phyloP scores from a whole-genome alignment of 2,888 invertebrate species.

The Diarsia rubi region DNA sequence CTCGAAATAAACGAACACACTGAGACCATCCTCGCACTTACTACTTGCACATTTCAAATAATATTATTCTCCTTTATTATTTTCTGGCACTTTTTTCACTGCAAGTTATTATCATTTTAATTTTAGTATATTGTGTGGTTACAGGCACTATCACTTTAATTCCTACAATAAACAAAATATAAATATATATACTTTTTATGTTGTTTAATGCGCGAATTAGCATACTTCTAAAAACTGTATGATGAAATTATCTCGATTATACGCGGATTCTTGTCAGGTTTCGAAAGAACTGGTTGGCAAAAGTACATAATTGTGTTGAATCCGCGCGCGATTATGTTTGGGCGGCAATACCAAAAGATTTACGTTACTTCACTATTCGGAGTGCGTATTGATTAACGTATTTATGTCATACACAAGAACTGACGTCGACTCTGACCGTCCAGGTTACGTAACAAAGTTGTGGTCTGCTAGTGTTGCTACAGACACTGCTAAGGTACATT shows the following conservation, averaged over 20 bases:
- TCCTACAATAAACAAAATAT: conserved; percentile 19
- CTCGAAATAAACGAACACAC: conserved; percentile 67
- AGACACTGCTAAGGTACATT: conserved; percentile 27
- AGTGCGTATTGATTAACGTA: conserved; percentile 24
- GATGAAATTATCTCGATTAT: conserved; percentile 33
- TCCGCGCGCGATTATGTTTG: conserved; percentile 53
- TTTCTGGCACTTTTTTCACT: conserved; percentile 63
- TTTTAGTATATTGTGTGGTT: conserved; percentile 43
- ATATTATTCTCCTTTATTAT: conserved; percentile 45
- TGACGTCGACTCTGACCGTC: conserved; percentile 31
- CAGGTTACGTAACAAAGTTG: conserved; percentile 21
- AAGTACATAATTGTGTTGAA: conserved; percentile 38
- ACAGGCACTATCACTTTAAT: conserved; percentile 35
- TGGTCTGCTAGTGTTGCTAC: conserved; percentile 5
- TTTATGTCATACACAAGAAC: conserved; percentile 44
- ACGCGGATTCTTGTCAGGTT: conserved; percentile 26
- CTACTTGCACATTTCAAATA: conserved; percentile 63
- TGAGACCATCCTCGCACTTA: conserved; percentile 71
- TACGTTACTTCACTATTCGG: conserved; percentile 22
- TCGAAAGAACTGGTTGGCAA: conserved; percentile 36
- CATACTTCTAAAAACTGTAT: conserved; percentile 36
- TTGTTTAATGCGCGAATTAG: conserved; percentile 47
- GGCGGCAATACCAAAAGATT: conserved; percentile 4
- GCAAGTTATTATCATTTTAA: conserved; percentile 52
- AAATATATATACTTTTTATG: conserved; percentile 13